Base-by-base conservation (phyloP, 2,888 invertebrate genomes). In the Gryllus longicercus region DNA sequence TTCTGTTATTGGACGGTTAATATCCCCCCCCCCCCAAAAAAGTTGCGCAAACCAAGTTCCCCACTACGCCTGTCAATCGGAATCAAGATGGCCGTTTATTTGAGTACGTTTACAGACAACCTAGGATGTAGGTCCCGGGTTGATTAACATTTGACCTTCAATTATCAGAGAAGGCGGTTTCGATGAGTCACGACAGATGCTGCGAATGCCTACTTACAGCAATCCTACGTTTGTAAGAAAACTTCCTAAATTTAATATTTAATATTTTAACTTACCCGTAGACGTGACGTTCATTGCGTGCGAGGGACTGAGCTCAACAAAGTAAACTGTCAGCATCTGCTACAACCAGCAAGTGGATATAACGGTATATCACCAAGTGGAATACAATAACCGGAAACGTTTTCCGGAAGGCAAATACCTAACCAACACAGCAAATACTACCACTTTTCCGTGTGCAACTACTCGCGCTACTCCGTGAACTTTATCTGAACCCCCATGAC, bases 401-500 rank as follows among this genome's bases (percentile, higher is more conserved):
- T 18, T 14, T 63, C 38, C 38, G 38, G 38, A 8, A 38, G 38
- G 38, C 38, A 38, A 38, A 38, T 38, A 38, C 38, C 16, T 63
- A 63, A 63, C 4, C 63, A 63, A 63, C 63, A 63, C 63, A 38
- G 38, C 38, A 63, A 63, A 63, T n/a, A 63, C 63, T 63, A 63
- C 63, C 63, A n/a, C 16, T 63, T 63, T 18, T 63, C 63, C 14
- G 63, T 63, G 63, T 63, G 38, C 38, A 18, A 63, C 63, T 63
- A 63, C 63, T 63, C n/a, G 63, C 63, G 63, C 63, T 63, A 63
- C 63, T 63, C 63, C 16, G 63, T 63, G 63, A 63, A 63, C 63
- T 63, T 63, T 14, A 77, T 50, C 50, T 50, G 38, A n/a, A 23
- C n/a, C 77, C 50, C 77, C 50, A 77, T 77, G 50, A 77, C 49